Base-by-base conservation (phyloP, 2,113 vertebrate genomes). In the Plecturocebus donacophilus region DNA sequence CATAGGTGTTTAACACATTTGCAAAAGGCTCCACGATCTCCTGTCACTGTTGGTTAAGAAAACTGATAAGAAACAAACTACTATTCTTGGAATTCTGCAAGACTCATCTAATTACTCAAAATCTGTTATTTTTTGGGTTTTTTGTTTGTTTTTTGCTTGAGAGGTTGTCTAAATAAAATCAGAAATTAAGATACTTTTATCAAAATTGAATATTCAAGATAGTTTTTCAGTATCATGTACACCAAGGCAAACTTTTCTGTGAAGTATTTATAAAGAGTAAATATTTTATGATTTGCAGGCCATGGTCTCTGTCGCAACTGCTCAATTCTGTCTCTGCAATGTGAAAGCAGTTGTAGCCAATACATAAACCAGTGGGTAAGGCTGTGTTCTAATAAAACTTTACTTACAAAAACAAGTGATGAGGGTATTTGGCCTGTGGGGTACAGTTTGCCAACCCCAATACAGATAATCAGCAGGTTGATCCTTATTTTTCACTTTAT, bases 301-400 rank as follows among this genome's bases (percentile, higher is more conserved):
- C 54, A 52, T 25, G 30, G 52, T 86, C 42, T 90, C 27, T 87
- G 47, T 68, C 40, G 54, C 11, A 82, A 82, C 70, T 76, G 61
- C n/a, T 86, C 38, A 58, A 21, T 30, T 92, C 85, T 90, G 47
- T 40, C 56, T 71, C 70, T 83, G 30, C 32, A 77, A 16, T 40
- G 5, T 70, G 87, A 96, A 92, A 83, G 73, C 52, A 83, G 68
- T 54, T 58, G 81, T 27, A 82, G 40, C 42, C 38, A 87, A 38
- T 35, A 77, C 61, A 73, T 86, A 88, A 94, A 96, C 23, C 21
- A 90, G 77, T 40, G 64, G 17, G 14, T 23, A 68, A n/a, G 40
- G 32, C 38, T 96, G 56, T 91, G 17, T 91, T 86, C 58, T 32
- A 93, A 92, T 58, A 96, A 97, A 92, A 94, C 42, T 91, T 96